Base-by-base conservation (phyloP, 2,888 invertebrate genomes). In the Pachycephus smyrnensis region DNA sequence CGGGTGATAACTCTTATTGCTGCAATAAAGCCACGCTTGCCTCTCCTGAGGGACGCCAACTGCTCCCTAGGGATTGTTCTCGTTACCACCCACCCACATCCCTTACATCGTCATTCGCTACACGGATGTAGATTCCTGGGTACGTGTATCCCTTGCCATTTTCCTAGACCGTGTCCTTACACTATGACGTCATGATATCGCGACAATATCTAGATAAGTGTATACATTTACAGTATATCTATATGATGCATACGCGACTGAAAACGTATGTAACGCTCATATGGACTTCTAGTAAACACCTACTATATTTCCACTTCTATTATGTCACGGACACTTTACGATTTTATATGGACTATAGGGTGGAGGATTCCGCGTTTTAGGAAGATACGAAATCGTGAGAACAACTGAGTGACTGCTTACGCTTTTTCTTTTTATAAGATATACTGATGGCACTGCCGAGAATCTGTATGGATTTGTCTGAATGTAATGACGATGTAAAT, bases 1-100 rank as follows among this genome's bases (percentile, higher is more conserved):
- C 82, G 84, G 84, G 87, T 85, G 86, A 88, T 88, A 88, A 87
- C 87, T 88, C 87, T 87, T 88, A 88, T 88, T 87, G 86, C 87
- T 81, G 84, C 84, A 86, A 88, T 88, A 87, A 88, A 88, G 84
- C 84, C 82, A 76, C 81, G 79, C 79, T 76, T 76, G 77, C 82
- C 74, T 82, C 79, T 81, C 83, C 75, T 80, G 75, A 81, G 82
- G 80, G 82, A 77, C 79, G 81, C 81, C 79, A 82, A 83, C 83
- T 80, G 80, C 79, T 82, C 84, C 82, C 80, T 76, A 77, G 68
- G 80, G 83, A 76, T 79, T 80, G 75, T 76, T 82, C 82, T 82
- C 80, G 82, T 81, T 82, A 82, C 80, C 80, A 69, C 75, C 55
- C 75, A 73, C 69, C 74, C 55, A 73, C 68, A 68, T 76, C 76